Evolutionary conservation across 2,797 vertebrate species (phyloP).

Genomic region (Galago senegalensis): DNA sequence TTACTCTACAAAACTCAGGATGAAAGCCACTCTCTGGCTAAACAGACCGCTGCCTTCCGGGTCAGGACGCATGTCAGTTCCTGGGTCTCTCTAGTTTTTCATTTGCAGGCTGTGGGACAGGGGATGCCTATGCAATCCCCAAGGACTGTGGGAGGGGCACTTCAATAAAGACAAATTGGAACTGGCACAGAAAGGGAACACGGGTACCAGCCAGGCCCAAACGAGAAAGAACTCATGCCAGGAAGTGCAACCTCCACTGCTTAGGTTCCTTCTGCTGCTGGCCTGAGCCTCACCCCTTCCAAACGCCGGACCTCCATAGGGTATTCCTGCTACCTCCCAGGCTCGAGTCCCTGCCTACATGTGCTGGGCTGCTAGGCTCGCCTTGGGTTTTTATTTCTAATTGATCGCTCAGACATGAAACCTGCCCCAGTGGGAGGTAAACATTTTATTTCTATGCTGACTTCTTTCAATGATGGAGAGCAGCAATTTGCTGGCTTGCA

Average conservation of each 20-base stretch:
- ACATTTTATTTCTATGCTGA: slow-evolving; percentile 84
- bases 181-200: not conserved
- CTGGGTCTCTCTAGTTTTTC: not conserved
- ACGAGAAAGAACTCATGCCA: not conserved
- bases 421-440: slow-evolving; percentile 81
- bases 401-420: slow-evolving; percentile 74
- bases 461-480: slow-evolving; percentile 82
- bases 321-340: accelerated
- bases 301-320: too few species aligned
- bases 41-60: not conserved
- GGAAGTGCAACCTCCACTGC: not conserved
- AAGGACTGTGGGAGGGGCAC: not conserved
- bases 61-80: not conserved
- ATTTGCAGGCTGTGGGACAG: not conserved
- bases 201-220: not conserved
- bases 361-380: slow-evolving; percentile 11
- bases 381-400: slow-evolving; percentile 75
- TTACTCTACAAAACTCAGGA: not conserved
- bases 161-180: not conserved
- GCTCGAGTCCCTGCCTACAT: accelerated
- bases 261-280: not conserved
- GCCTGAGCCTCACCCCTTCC: not conserved
- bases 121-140: not conserved
- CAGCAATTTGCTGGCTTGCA: slow-evolving; percentile 81
- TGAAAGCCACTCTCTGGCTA: not conserved